Conservation (phyloP, 1,140 invertebrate genomes). For the Heliothis subflexa region DNA sequence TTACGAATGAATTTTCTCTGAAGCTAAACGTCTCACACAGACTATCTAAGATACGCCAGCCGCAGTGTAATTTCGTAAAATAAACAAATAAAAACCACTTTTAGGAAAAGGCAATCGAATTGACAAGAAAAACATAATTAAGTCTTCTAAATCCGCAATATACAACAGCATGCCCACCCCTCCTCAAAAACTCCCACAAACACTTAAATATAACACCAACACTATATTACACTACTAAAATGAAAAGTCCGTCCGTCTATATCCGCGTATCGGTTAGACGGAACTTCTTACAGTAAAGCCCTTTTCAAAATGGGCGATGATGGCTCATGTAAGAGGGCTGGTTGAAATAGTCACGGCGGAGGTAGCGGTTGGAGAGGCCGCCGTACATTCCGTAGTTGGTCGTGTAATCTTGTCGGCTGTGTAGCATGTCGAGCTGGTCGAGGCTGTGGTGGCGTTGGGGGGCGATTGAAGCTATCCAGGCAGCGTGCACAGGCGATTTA, state of each 20-base stretch:
- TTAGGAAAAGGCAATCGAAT: neutral
- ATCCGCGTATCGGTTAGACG: conserved; percentile 79
- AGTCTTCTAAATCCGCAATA: neutral
- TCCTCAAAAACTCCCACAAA: conserved; percentile 34
- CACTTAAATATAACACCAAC: conserved; percentile 54
- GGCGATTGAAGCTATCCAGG: conserved; percentile 62
- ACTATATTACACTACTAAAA: conserved; percentile 64
- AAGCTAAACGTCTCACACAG: too few relatives aligned
- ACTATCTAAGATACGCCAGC: too few relatives aligned
- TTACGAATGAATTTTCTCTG: too few relatives aligned
- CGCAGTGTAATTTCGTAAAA: neutral
- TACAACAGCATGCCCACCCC: conserved; percentile 2
- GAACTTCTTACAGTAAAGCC: conserved; percentile 83
- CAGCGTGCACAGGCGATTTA: conserved; percentile 69
- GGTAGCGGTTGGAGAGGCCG: conserved; percentile 58
- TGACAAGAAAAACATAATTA: neutral
- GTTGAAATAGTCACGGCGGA: conserved; percentile 72
- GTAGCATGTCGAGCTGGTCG: conserved; percentile 81
- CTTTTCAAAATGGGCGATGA: conserved; percentile 85
- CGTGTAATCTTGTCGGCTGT: conserved; percentile 71
- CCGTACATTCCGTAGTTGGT: conserved; percentile 66
- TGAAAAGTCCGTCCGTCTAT: conserved; percentile 70
- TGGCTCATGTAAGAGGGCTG: conserved; percentile 74
- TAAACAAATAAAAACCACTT: neutral
- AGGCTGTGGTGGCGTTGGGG: conserved; percentile 81